Evolutionary conservation across 2,113 vertebrate genomes (phyloP).

Genomic region (Vidua chalybeata): DNA sequence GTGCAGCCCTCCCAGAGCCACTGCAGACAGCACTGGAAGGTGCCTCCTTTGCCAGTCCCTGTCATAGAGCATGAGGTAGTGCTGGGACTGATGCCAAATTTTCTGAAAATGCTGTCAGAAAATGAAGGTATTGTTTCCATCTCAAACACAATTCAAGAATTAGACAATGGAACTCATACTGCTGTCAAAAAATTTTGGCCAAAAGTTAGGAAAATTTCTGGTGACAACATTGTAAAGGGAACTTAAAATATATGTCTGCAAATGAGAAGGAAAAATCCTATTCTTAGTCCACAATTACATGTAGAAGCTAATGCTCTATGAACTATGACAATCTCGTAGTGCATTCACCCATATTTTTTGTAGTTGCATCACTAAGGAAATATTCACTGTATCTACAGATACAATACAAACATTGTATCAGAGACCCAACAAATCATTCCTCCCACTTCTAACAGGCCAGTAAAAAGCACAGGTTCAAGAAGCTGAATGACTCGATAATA

Average conservation of each 20-base stretch:
- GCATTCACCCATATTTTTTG: neutral
- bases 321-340: neutral
- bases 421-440: neutral
- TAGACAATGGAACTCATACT: neutral
- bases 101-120: neutral
- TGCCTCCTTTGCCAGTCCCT: neutral
- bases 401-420: neutral
- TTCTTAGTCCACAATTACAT: neutral
- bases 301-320: neutral
- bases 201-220: neutral
- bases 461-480: neutral
- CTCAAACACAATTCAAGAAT: neutral
- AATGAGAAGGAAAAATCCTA: neutral
- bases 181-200: neutral
- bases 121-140: neutral
- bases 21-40: neutral
- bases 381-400: neutral
- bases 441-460: neutral
- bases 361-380: neutral
- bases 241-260: neutral
- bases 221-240: neutral
- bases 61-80: fast-evolving
- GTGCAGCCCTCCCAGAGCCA: neutral
- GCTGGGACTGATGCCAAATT: neutral
- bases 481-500: neutral